A percentile compares a stretch with the other conserved stretches of the same genome.
Evolutionary conservation across 2,797 vertebrate species (phyloP).

Genomic region (Schizothorax lantsangensis): DNA sequence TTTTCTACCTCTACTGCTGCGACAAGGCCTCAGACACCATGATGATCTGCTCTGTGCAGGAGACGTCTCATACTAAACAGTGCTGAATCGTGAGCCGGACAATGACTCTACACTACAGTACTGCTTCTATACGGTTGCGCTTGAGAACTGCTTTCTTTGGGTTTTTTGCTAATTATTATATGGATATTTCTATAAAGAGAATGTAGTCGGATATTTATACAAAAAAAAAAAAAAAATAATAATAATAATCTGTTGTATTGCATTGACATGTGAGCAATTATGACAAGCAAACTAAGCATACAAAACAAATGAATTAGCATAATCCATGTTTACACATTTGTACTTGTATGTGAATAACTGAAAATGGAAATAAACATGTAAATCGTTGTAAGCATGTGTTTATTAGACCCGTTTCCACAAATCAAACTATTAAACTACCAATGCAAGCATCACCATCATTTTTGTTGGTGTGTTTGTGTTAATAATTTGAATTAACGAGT

Average conservation of each 20-base stretch:
- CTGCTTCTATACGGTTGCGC: background rate
- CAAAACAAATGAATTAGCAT: background rate
- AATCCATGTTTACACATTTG: background rate
- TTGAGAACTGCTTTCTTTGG: background rate
- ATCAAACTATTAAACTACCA: background rate
- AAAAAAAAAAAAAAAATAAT: background rate
- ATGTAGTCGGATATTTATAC: background rate
- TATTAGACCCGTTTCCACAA: background rate
- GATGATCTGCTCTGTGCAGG: constrained; percentile 67
- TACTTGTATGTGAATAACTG: background rate
- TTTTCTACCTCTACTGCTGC: constrained; percentile 84
- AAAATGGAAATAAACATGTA: background rate
- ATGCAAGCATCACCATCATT: background rate
- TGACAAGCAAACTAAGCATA: background rate
- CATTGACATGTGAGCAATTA: background rate
- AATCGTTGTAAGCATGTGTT: background rate
- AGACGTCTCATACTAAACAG: constrained; percentile 69
- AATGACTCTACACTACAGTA: background rate
- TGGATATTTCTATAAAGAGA: background rate
- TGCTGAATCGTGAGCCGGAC: constrained; percentile 56
- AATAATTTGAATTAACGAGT: no score
- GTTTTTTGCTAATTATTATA: background rate
- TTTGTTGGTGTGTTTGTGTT: no score
- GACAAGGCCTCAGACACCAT: constrained; percentile 82
- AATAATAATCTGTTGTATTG: background rate